Base-by-base conservation (phyloP, 2,888 invertebrate genomes). In the Zelleria hepariella region DNA sequence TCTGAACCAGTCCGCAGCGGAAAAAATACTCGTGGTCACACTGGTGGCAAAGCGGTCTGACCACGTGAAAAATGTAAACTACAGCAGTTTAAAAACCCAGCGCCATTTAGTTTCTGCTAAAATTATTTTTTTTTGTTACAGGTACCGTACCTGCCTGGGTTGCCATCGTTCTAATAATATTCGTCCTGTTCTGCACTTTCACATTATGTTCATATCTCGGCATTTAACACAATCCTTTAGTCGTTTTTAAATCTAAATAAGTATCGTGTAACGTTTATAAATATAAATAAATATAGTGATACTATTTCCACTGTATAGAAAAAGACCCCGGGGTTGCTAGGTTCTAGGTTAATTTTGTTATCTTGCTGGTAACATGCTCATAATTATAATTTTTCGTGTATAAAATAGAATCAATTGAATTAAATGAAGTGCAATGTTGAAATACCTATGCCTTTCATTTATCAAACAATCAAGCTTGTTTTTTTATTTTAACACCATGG, bases 101-200 rank as follows among this genome's bases (percentile, higher is more conserved):
- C n/a, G n/a, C n/a, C n/a, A n/a, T n/a, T n/a, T 4, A 26, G 26
- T 26, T 18, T 49, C 23, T 52, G 24, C 24, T 20, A 18, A 56
- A 18, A 55, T 5, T 10, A 32, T 48, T 6, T 20, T 27, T 60
- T 54, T 66, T 69, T 65, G 60, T 90, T 91, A 57, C 90, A 96
- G 96, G 91, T 83, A 93, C 94, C 59, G 89, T 96, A 72, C 96
- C 96, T 61, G 92, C 93, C 63, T 96, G 95, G 95, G 79, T 94
- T 64, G 95, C 95, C 69, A 91, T 95, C 62, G 68, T 94, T 63
- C 88, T 95, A 58, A 93, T 96, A 67, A 86, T 96, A 63, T 80
- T 93, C 66, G 93, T 94, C 66, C 89, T 96, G 61, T 93, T 95
- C 78, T 90, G 93, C 72, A 94, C 95, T 61, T 96, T 96, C 85